Evolutionary conservation across 1,140 invertebrate species (phyloP), one percentile per base, ranked within the genome.

Genomic region (Cephus cinctus): DNA sequence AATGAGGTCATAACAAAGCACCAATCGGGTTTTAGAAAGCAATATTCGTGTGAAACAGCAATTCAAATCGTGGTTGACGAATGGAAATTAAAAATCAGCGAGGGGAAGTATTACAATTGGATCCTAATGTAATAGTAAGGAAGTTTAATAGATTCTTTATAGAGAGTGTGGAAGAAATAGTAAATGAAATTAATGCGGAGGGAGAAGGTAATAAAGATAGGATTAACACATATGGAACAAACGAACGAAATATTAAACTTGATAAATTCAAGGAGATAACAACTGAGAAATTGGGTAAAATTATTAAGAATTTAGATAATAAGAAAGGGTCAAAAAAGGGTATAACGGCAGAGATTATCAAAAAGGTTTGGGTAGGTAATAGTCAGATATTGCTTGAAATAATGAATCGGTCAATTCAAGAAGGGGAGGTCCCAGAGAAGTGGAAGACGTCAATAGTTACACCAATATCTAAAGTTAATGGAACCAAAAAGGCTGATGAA

Each of bases 131-230:
- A 20, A 45, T 45, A 4, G 27, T 22, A 5, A 16, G 15, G 15
- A 45, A 14, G 23, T 19, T 45, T 5, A 45, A 45, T 45, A 11
- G 12, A 19, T 45, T 19, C 20, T 45, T 45, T 31, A 22, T 34
- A 14, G 20, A 5, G 9, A 45, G 43, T 34, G 14, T 45, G 6
- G 32, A 35, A 45, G 12, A 34, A 3, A 45, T 45, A 18, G 31
- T 45, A 45, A 16, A 45, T 4, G 43, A 45, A 4, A 45, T 45
- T 8, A 12, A 5, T 14, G 18, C 34, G 18, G 14, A 35, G 12
- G 18, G 34, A 14, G 14, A 8, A 35, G 8, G 18, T n/a, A 12
- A 8, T 35, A 16, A 11, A 14, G 2, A 14, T 2, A 14, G 18
- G 34, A 12, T 8, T 12, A 8, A 35, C 2, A 35, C 12, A 14